Percentiles rank a stretch among this genome's conserved stretches.
phyloP scores from a whole-genome alignment of 64 coral and sea anemone species.

The Platygyra sinensis region DNA sequence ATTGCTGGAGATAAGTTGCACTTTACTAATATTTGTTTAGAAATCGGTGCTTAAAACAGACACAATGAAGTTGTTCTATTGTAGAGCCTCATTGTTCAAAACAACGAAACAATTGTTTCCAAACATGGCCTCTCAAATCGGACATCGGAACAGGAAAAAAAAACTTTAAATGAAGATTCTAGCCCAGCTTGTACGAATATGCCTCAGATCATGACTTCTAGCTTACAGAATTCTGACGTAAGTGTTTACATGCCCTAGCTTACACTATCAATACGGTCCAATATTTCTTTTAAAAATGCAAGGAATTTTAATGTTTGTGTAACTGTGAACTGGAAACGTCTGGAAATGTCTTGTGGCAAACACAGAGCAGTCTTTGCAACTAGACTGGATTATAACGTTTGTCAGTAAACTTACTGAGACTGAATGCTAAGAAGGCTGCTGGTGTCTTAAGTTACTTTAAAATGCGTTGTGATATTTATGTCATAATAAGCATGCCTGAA shows the following conservation, averaged over 20 bases:
- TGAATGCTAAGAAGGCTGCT: not conserved
- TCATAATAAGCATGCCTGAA: no score
- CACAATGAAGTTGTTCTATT: conserved; percentile 16
- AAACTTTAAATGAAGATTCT: no score
- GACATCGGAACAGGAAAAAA: not conserved
- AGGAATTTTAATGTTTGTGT: not conserved
- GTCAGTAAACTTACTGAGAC: not conserved
- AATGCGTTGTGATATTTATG: no score
- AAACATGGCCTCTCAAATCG: not conserved
- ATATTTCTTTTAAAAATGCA: not conserved
- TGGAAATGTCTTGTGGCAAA: not conserved
- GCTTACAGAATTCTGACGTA: no score
- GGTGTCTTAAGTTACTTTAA: no score
- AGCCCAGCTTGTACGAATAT: no score
- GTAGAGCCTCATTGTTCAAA: not conserved
- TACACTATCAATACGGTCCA: not conserved
- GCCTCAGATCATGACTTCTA: no score
- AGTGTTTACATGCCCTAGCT: no score
- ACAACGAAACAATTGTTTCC: not conserved
- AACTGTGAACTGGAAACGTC: not conserved
- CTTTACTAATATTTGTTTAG: conserved; percentile 25
- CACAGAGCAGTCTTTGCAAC: not conserved
- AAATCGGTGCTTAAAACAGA: conserved; percentile 6
- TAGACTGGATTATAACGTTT: not conserved
- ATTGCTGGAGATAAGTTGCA: not conserved